Conservation (phyloP, 2,888 invertebrate genomes). For the Polydrusus cervinus region DNA sequence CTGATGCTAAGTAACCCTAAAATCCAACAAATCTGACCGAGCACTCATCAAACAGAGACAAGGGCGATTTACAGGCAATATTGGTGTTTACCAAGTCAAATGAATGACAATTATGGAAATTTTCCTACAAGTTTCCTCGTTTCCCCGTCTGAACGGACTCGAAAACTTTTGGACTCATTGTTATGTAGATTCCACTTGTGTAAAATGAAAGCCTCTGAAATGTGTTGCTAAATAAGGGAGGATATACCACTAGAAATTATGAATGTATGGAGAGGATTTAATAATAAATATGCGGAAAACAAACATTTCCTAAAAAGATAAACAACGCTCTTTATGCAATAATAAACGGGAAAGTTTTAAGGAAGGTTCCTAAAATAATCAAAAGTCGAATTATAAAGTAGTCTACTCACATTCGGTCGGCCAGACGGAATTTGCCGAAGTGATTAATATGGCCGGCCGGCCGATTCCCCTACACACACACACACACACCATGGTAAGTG, state of each 20-base stretch:
- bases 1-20: background rate
- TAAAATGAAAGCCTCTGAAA: background rate
- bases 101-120: slow-evolving; percentile 26
- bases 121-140: slow-evolving; percentile 14
- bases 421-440: too few species aligned
- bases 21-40: slow-evolving; percentile 1
- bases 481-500: too few species aligned
- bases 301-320: too few species aligned
- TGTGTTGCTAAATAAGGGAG: background rate
- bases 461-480: too few species aligned
- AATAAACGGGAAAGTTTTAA: too few species aligned
- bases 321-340: too few species aligned
- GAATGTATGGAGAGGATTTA: background rate
- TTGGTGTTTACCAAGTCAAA: slow-evolving; percentile 24
- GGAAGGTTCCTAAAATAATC: too few species aligned
- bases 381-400: too few species aligned
- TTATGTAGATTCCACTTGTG: slow-evolving; percentile 9
- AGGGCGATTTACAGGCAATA: slow-evolving; percentile 11
- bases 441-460: too few species aligned
- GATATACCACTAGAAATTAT: background rate
- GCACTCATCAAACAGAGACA: background rate
- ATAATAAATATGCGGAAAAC: background rate
- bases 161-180: slow-evolving; percentile 10
- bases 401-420: too few species aligned
- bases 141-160: background rate